Evolutionary conservation across 2,113 vertebrate genomes (phyloP).

Genomic region (Bubo blakistoni): DNA sequence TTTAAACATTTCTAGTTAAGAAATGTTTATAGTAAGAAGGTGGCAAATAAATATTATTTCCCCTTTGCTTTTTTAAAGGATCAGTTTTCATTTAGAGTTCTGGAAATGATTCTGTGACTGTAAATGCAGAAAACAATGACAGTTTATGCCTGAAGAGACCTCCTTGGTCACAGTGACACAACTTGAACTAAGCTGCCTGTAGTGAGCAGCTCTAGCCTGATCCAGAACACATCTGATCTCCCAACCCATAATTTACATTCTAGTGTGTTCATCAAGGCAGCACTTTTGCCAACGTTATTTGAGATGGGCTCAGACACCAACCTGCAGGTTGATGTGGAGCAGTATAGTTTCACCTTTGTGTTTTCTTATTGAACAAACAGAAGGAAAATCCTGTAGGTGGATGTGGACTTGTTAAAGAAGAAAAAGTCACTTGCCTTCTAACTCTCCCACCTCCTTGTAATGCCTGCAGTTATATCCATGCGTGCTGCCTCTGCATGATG

Average conservation of each 20-base stretch:
- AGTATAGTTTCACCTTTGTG: not conserved
- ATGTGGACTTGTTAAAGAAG: not conserved
- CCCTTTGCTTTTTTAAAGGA: not conserved
- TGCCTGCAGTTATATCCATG: not conserved
- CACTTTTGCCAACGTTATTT: rapidly evolving
- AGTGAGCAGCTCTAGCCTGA: not conserved
- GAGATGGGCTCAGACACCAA: not conserved
- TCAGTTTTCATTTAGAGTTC: not conserved
- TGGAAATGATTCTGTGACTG: not conserved
- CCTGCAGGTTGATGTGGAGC: not conserved
- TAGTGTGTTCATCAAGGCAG: not conserved
- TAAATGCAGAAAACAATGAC: not conserved
- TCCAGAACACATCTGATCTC: not conserved
- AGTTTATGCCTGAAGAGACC: not conserved
- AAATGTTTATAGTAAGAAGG: not conserved
- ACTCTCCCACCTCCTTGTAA: not conserved
- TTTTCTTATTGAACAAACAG: not conserved
- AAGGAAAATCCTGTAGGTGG: not conserved
- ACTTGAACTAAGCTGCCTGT: not conserved
- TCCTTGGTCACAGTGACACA: not conserved
- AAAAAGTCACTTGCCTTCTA: not conserved
- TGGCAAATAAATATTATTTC: not conserved
- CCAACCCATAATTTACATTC: not conserved
- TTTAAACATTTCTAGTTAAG: not conserved
- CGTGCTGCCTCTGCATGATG: not conserved